Evolutionary conservation across 2,888 invertebrate species (phyloP).

Genomic region (Callimorpha dominula): DNA sequence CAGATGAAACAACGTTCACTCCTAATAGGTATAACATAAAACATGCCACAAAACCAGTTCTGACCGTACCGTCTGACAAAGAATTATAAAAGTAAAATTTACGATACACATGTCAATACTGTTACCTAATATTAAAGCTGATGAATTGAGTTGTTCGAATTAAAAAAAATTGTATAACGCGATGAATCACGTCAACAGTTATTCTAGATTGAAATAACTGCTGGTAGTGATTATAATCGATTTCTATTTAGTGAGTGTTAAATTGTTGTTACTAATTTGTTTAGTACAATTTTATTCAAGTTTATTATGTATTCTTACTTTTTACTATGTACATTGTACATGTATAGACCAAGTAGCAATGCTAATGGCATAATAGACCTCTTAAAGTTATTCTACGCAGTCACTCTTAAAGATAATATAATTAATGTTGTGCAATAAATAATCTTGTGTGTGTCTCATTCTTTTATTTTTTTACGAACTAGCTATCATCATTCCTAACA

Average conservation of each 20-base stretch:
- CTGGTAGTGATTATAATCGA: slow-evolving; percentile 26
- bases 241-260: slow-evolving; percentile 5
- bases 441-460: not conserved
- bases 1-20: slow-evolving; percentile 71
- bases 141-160: slow-evolving; percentile 36
- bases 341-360: not conserved
- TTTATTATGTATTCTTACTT: not conserved
- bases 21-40: slow-evolving; percentile 67
- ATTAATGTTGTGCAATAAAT: not conserved
- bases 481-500: not conserved
- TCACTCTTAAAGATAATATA: not conserved
- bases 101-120: slow-evolving; percentile 30
- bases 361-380: not conserved
- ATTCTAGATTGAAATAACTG: slow-evolving; percentile 18
- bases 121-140: slow-evolving; percentile 31
- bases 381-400: not conserved
- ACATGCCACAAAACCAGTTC: slow-evolving; percentile 71
- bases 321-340: not conserved
- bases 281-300: not conserved
- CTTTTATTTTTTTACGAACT: not conserved
- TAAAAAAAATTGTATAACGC: slow-evolving; percentile 16
- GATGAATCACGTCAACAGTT: slow-evolving; percentile 9
- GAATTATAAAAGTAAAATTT: slow-evolving; percentile 38
- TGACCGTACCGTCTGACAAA: slow-evolving; percentile 63
- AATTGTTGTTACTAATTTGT: not conserved